Percentiles rank a stretch among this genome's conserved stretches.
phyloP scores from a whole-genome alignment of 2,888 invertebrate species.

The Drosophila aldrichi region DNA sequence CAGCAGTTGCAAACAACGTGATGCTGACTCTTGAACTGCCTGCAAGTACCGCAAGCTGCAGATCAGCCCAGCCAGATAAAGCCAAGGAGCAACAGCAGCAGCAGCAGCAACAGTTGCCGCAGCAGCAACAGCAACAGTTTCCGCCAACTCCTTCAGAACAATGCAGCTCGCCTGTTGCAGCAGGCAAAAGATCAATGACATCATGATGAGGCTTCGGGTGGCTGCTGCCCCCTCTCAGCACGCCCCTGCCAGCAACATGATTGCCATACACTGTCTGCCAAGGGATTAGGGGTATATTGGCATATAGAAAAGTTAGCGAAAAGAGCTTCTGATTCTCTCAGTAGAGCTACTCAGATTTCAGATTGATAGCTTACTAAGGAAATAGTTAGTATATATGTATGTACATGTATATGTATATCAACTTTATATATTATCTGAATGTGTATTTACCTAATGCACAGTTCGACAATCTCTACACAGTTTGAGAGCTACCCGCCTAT shows the following conservation, averaged over 20 bases:
- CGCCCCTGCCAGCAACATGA: slow-evolving; percentile 9
- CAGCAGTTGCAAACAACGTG: slow-evolving; percentile 27
- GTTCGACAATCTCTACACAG: not conserved
- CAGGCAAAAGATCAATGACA: slow-evolving; percentile 70
- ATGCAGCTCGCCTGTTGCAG: slow-evolving; percentile 70
- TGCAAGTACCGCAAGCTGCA: slow-evolving; percentile 75
- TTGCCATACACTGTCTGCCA: slow-evolving; percentile 2
- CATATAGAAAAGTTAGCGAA: not conserved
- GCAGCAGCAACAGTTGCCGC: slow-evolving; percentile 30
- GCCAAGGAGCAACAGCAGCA: slow-evolving; percentile 38
- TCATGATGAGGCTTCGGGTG: slow-evolving; percentile 70
- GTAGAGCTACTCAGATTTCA: too few species aligned
- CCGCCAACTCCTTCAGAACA: slow-evolving; percentile 70
- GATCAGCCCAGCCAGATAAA: slow-evolving; percentile 51
- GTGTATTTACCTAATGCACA: too few species aligned
- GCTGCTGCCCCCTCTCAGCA: slow-evolving; percentile 39
- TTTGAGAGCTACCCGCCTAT: not conserved
- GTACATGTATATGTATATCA: too few species aligned
- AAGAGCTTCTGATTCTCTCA: not conserved
- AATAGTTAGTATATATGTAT: too few species aligned
- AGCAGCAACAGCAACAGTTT: slow-evolving; percentile 19
- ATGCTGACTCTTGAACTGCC: slow-evolving; percentile 74
- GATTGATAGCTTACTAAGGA: not conserved
- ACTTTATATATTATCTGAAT: too few species aligned
- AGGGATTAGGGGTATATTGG: not conserved